Percentiles rank a stretch among this genome's conserved stretches.
phyloP scores from a whole-genome alignment of 2,113 vertebrate species.

The Psittacula cyanocephala region DNA sequence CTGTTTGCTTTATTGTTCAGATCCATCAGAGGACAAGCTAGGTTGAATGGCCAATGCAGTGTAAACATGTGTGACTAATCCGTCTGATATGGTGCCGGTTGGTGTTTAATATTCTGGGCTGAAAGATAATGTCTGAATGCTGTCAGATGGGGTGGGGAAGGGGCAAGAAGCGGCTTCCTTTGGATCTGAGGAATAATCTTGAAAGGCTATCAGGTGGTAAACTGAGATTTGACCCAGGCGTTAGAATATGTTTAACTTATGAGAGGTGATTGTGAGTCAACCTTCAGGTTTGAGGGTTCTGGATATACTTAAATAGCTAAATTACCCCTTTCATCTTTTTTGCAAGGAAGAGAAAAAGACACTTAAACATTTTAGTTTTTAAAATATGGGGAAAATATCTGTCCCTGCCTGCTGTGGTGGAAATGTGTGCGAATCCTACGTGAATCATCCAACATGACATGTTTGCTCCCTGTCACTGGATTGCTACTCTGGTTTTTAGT shows the following conservation, averaged over 20 bases:
- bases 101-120: conserved; percentile 6
- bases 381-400: background rate
- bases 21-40: conserved; percentile 26
- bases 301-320: background rate
- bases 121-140: background rate
- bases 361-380: background rate
- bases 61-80: conserved; percentile 48
- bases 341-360: background rate
- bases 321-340: background rate
- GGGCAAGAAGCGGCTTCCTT: background rate
- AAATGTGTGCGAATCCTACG: background rate
- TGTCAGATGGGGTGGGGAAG: background rate
- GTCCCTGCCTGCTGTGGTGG: background rate
- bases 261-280: background rate
- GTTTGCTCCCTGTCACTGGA: background rate
- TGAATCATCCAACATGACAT: background rate
- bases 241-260: background rate
- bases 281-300: background rate
- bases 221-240: background rate
- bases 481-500: background rate
- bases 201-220: background rate
- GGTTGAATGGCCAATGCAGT: conserved; percentile 23
- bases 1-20: conserved; percentile 39
- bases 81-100: background rate
- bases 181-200: background rate